These are phyloP conservation scores for Meliscaeva auricollis DNA, from an alignment of 2,888 invertebrate genomes.

Conservation along the genomic window DNA sequence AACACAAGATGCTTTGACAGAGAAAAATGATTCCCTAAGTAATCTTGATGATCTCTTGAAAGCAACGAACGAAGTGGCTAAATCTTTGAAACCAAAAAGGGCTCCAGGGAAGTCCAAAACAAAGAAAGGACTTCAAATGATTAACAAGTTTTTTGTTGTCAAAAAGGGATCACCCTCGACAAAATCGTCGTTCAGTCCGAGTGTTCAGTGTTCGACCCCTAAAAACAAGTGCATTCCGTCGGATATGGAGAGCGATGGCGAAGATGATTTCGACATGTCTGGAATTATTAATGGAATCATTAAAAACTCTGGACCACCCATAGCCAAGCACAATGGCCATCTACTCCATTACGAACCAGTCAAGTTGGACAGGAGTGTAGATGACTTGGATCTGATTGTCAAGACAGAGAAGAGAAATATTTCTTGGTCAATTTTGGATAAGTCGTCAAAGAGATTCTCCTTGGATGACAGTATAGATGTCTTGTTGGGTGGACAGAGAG, in stretches of 20 bases:
- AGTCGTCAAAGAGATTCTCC: slow-evolving; percentile 72
- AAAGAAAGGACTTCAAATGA: slow-evolving; percentile 79
- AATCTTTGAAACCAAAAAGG: slow-evolving; percentile 76
- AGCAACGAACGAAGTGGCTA: slow-evolving; percentile 79
- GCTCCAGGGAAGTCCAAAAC: slow-evolving; percentile 81
- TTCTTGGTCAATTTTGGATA: slow-evolving; percentile 75
- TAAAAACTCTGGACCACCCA: slow-evolving; percentile 77
- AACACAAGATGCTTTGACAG: slow-evolving; percentile 79
- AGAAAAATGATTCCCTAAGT: slow-evolving; percentile 78
- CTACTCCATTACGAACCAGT: slow-evolving; percentile 79
- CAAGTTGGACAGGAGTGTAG: slow-evolving; percentile 70
- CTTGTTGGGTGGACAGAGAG: slow-evolving; percentile 72
- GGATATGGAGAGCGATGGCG: slow-evolving; percentile 82
- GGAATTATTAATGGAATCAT: slow-evolving; percentile 85
- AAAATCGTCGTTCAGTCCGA: slow-evolving; percentile 12
- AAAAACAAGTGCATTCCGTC: slow-evolving; percentile 79
- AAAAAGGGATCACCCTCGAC: neutral
- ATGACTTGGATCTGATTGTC: slow-evolving; percentile 79
- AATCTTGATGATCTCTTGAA: slow-evolving; percentile 77
- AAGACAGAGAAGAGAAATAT: slow-evolving; percentile 78
- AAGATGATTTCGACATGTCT: slow-evolving; percentile 85
- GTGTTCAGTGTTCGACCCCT: slow-evolving; percentile 80
- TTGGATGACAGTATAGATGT: slow-evolving; percentile 81
- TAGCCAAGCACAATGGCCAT: slow-evolving; percentile 79
- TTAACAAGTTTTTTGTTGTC: slow-evolving; percentile 81